A percentile compares a stretch with the other conserved stretches of the same genome.
Conservation (phyloP, 1,140 invertebrate genomes). For the Matsumurasca onukii region DNA sequence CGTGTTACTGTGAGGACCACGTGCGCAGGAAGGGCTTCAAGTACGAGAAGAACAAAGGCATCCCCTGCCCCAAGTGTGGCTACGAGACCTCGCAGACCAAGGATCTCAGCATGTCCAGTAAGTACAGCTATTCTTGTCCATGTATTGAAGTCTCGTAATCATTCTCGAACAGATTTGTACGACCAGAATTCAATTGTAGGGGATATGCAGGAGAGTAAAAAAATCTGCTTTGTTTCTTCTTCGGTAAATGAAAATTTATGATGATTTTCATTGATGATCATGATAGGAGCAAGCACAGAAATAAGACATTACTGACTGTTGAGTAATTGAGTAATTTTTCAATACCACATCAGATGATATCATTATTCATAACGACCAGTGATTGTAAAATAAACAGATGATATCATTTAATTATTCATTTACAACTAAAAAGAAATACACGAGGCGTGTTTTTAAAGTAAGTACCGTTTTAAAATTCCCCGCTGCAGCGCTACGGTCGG, state of each 20-base stretch:
- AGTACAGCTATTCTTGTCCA: no score
- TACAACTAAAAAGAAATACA: not conserved
- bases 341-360: no score
- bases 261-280: no score
- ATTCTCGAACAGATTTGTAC: not conserved
- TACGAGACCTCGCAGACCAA: constrained; percentile 90
- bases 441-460: no score
- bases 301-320: no score
- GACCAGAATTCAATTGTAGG: not conserved
- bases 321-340: no score
- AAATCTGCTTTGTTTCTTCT: not conserved
- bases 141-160: constrained; percentile 14
- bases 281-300: no score
- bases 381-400: not conserved
- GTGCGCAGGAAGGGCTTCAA: constrained; percentile 91
- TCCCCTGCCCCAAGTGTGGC: constrained; percentile 94
- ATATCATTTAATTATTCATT: not conserved
- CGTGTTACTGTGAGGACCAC: constrained; percentile 96
- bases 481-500: no score
- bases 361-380: no score
- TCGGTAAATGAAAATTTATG: not conserved
- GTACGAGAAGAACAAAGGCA: constrained; percentile 82
- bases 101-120: constrained; percentile 94
- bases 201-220: not conserved
- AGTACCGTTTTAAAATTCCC: no score